Conservation (phyloP, 2,888 invertebrate genomes). For the Macroteleia sp. region DNA sequence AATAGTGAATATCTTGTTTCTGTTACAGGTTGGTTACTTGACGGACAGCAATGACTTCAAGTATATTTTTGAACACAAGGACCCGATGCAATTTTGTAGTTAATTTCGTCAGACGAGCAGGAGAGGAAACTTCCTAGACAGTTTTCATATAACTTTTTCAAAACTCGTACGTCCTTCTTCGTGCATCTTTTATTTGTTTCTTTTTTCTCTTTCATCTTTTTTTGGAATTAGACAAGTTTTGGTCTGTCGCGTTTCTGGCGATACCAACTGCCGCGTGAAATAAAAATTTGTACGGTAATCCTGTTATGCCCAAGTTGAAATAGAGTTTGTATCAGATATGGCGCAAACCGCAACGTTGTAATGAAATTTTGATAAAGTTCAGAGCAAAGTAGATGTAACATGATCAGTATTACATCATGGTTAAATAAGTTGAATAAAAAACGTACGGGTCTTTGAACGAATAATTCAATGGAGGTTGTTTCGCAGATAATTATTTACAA, state of each 20-base stretch:
- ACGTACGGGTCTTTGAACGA: conserved; percentile 12
- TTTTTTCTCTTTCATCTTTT: conserved; percentile 12
- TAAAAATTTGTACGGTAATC: conserved; percentile 59
- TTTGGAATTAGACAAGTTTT: conserved; percentile 55
- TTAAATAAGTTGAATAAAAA: conserved; percentile 35
- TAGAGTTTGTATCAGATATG: conserved; percentile 59
- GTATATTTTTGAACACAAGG: conserved; percentile 12
- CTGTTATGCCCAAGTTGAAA: conserved; percentile 59
- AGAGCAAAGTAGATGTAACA: conserved; percentile 46
- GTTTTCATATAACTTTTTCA: conserved; percentile 30
- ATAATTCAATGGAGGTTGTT: no score
- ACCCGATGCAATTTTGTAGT: conserved; percentile 24
- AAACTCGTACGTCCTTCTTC: conserved; percentile 33
- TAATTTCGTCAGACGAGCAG: conserved; percentile 16
- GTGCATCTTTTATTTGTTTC: conserved; percentile 14
- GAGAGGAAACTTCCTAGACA: conserved; percentile 12
- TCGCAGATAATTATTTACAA: no score
- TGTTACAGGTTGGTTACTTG: conserved; percentile 29
- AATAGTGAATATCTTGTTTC: no score
- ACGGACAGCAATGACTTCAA: conserved; percentile 7
- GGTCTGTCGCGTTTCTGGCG: conserved; percentile 36
- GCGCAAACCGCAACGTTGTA: conserved; percentile 45
- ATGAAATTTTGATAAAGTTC: conserved; percentile 62
- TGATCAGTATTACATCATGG: conserved; percentile 50
- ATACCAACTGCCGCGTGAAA: conserved; percentile 31